Conservation (phyloP, 2,113 vertebrate genomes). For the Alligator sinensis region DNA sequence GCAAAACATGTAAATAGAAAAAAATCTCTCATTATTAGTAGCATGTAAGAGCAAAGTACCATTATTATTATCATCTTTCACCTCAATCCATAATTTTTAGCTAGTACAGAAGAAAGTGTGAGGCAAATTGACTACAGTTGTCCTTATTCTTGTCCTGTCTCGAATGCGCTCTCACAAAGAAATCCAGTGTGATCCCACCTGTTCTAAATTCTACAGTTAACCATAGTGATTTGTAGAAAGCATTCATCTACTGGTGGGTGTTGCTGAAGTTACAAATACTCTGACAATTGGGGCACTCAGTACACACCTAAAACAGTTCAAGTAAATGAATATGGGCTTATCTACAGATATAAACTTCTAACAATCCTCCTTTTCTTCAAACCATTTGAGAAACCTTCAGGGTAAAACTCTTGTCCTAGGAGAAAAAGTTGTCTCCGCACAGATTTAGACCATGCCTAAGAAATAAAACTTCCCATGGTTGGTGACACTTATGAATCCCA, state of each 20-base stretch:
- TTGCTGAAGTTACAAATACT: neutral
- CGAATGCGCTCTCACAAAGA: neutral
- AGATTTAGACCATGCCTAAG: neutral
- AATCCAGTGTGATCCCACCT: neutral
- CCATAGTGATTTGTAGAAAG: neutral
- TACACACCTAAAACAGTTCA: neutral
- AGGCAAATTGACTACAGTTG: neutral
- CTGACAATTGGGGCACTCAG: neutral
- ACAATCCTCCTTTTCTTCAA: neutral
- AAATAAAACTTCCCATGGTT: too few relatives aligned
- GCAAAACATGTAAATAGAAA: neutral
- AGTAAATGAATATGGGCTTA: neutral
- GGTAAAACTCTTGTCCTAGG: neutral
- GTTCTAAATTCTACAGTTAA: neutral
- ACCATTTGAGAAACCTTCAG: neutral
- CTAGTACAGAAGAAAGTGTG: neutral
- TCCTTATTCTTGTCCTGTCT: neutral
- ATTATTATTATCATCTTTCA: neutral
- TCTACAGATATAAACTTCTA: neutral
- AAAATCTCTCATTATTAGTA: neutral
- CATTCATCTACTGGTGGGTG: neutral
- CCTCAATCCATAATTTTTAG: neutral
- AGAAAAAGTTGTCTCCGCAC: neutral
- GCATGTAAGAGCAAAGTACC: neutral
- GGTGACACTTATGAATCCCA: constrained; percentile 2